These are phyloP conservation scores for Bombus impatiens DNA, from an alignment of 1,140 invertebrate species.

Conservation along the genomic window DNA sequence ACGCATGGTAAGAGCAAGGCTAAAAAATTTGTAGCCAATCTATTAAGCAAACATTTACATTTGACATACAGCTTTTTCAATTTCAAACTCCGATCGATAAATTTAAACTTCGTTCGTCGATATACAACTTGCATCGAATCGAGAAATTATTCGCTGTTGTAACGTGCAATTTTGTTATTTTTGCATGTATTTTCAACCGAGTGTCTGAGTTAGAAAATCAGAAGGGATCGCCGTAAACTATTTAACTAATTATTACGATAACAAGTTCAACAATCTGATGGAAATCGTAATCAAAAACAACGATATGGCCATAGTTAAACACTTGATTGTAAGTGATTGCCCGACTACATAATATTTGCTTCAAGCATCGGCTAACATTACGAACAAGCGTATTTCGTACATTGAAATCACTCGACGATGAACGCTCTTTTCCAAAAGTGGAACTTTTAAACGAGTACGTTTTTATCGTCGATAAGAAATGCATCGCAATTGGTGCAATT, in stretches of 20 bases:
- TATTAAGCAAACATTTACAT: constrained; percentile 36
- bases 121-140: background rate
- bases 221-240: background rate
- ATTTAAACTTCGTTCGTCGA: constrained; percentile 5
- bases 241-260: background rate
- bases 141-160: background rate
- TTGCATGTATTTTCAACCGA: too few species aligned
- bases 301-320: too few species aligned
- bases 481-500: background rate
- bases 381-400: too few species aligned
- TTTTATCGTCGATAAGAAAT: background rate
- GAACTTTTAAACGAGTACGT: too few species aligned
- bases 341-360: too few species aligned
- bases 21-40: constrained; percentile 21
- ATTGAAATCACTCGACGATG: too few species aligned
- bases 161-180: too few species aligned
- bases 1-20: background rate
- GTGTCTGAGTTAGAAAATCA: background rate
- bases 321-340: too few species aligned
- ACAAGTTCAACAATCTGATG: background rate
- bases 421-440: too few species aligned
- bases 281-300: too few species aligned
- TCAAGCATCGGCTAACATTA: too few species aligned
- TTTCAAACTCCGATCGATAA: background rate
- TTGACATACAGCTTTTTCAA: constrained; percentile 22